Evolutionary conservation across 2,797 vertebrate species (phyloP).

Genomic region (Anguilla megastoma): DNA sequence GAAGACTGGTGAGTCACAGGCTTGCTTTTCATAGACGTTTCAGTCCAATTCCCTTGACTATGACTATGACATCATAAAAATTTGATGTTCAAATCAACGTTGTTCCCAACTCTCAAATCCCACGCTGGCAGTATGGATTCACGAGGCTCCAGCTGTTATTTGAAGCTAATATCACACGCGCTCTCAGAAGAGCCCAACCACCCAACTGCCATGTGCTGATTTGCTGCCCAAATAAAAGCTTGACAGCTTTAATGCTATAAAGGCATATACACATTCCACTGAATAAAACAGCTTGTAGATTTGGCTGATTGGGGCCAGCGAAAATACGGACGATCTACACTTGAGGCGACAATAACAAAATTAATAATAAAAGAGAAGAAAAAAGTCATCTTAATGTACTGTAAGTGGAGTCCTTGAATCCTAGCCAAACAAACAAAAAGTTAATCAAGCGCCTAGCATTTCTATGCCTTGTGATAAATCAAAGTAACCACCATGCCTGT

Average conservation of each 20-base stretch:
- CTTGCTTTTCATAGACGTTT: neutral
- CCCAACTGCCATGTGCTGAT: neutral
- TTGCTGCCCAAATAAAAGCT: neutral
- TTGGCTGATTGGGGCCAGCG: neutral
- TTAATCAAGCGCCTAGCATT: slow-evolving; percentile 1
- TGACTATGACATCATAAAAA: neutral
- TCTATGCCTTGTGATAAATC: neutral
- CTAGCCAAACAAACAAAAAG: neutral
- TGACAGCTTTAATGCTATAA: slow-evolving; percentile 5
- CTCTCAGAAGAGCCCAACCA: neutral
- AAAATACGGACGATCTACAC: neutral
- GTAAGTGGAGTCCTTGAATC: slow-evolving; percentile 1
- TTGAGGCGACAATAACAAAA: slow-evolving; percentile 12
- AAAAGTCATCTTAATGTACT: neutral
- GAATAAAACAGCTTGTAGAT: slow-evolving; percentile 4
- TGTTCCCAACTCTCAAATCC: neutral
- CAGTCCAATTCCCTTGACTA: neutral
- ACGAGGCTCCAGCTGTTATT: neutral
- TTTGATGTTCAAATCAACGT: slow-evolving; percentile 1
- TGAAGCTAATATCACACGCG: neutral
- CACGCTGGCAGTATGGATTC: neutral
- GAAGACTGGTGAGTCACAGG: neutral
- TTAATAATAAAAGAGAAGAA: neutral
- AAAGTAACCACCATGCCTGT: neutral
- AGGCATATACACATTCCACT: neutral